Conservation (phyloP, 2,888 invertebrate genomes). For the Ganaspis brasiliensis region DNA sequence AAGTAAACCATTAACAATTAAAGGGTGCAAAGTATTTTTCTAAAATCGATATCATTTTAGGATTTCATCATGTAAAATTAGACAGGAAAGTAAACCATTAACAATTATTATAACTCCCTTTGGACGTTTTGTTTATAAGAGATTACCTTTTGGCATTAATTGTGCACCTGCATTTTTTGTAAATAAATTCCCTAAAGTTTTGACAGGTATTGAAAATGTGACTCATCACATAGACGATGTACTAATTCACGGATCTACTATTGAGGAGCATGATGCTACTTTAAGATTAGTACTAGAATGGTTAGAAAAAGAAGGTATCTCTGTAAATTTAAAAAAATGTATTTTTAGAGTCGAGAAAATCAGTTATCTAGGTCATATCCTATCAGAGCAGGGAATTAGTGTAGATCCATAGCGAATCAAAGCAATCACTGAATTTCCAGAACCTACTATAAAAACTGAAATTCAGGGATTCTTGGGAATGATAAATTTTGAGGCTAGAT, state of each 20-base stretch:
- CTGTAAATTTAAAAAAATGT: constrained; percentile 55
- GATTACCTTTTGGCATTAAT: constrained; percentile 62
- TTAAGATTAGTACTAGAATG: constrained; percentile 61
- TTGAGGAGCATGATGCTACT: constrained; percentile 61
- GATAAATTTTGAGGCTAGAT: constrained; percentile 62
- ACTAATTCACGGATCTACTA: constrained; percentile 54
- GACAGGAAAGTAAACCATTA: constrained; percentile 44
- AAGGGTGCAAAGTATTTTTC: constrained; percentile 56
- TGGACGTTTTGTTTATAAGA: constrained; percentile 50
- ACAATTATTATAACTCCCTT: constrained; percentile 56
- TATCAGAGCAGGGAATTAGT: constrained; percentile 60
- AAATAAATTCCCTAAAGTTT: constrained; percentile 47
- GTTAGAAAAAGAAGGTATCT: constrained; percentile 61
- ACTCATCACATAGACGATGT: constrained; percentile 58
- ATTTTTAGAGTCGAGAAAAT: background rate
- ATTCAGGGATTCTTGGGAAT: constrained; percentile 62
- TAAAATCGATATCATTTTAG: constrained; percentile 60
- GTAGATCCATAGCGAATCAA: constrained; percentile 58
- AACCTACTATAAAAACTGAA: constrained; percentile 60
- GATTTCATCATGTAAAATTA: constrained; percentile 66
- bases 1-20: constrained; percentile 43
- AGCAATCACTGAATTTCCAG: constrained; percentile 60
- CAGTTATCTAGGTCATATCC: constrained; percentile 49
- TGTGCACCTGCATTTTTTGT: constrained; percentile 57
- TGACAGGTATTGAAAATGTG: constrained; percentile 54